phyloP scores from a whole-genome alignment of 2,888 invertebrate genomes.

The Vesta saturnalis region DNA sequence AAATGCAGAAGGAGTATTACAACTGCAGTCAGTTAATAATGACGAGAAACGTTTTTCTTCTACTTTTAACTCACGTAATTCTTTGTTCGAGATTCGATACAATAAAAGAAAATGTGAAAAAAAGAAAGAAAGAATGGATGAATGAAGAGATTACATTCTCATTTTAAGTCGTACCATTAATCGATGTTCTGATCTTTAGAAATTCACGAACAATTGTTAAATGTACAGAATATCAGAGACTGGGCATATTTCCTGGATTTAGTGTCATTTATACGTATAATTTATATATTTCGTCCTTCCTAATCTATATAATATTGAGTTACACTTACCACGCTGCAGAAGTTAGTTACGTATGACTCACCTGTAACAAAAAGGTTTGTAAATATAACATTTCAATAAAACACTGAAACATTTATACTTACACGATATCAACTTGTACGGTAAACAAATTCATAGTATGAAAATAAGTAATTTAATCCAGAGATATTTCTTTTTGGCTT shows the following conservation, averaged over 20 bases:
- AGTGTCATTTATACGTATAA: too few relatives aligned
- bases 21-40: slow-evolving; percentile 32
- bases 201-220: slow-evolving; percentile 14
- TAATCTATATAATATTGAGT: too few relatives aligned
- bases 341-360: too few relatives aligned
- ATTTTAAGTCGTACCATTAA: slow-evolving; percentile 16
- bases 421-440: too few relatives aligned
- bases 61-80: slow-evolving; percentile 27
- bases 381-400: too few relatives aligned
- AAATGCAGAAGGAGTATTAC: slow-evolving; percentile 30
- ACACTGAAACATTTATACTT: too few relatives aligned
- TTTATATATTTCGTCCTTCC: too few relatives aligned
- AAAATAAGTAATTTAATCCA: too few relatives aligned
- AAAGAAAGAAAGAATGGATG: slow-evolving; percentile 2
- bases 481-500: too few relatives aligned
- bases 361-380: too few relatives aligned
- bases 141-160: slow-evolving; percentile 9
- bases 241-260: background rate
- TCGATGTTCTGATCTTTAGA: slow-evolving; percentile 19
- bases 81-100: slow-evolving; percentile 19
- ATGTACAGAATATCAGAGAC: background rate
- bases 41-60: slow-evolving; percentile 28
- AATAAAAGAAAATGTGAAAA: slow-evolving; percentile 12
- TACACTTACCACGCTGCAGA: too few relatives aligned
- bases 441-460: too few relatives aligned